phyloP scores from a whole-genome alignment of 1,140 invertebrate genomes.

The Temnothorax longispinosus region DNA sequence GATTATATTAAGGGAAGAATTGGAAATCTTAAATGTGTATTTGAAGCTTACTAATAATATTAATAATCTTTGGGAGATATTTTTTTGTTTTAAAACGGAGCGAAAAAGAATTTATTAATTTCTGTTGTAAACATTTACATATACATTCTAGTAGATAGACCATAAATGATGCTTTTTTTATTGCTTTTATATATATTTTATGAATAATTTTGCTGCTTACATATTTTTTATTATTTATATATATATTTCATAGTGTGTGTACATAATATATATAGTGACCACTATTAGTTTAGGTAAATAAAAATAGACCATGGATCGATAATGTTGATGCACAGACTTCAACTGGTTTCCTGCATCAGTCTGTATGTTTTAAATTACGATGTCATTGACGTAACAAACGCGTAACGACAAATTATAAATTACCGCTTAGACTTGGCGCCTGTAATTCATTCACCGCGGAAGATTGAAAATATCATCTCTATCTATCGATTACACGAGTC shows the following conservation, averaged over 20 bases:
- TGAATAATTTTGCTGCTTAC: not conserved
- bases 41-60: not conserved
- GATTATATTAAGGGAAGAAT: too few relatives aligned
- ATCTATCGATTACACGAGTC: slow-evolving; percentile 10
- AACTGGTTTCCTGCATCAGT: not conserved
- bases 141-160: not conserved
- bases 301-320: not conserved
- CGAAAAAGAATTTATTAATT: not conserved
- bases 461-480: not conserved
- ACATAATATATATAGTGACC: not conserved
- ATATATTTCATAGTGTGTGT: not conserved
- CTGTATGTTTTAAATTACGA: not conserved
- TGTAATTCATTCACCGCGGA: not conserved
- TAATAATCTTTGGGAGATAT: not conserved
- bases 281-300: not conserved
- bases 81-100: not conserved
- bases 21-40: too few relatives aligned
- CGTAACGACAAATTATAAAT: not conserved
- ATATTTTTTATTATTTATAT: not conserved
- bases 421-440: not conserved
- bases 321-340: not conserved
- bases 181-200: not conserved
- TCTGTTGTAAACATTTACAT: not conserved
- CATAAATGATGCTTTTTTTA: not conserved
- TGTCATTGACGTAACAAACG: not conserved